A percentile compares a stretch with the other conserved stretches of the same genome.
These are phyloP conservation scores for Merops nubicus DNA, from an alignment of 2,113 vertebrate genomes.

Conservation along the genomic window DNA sequence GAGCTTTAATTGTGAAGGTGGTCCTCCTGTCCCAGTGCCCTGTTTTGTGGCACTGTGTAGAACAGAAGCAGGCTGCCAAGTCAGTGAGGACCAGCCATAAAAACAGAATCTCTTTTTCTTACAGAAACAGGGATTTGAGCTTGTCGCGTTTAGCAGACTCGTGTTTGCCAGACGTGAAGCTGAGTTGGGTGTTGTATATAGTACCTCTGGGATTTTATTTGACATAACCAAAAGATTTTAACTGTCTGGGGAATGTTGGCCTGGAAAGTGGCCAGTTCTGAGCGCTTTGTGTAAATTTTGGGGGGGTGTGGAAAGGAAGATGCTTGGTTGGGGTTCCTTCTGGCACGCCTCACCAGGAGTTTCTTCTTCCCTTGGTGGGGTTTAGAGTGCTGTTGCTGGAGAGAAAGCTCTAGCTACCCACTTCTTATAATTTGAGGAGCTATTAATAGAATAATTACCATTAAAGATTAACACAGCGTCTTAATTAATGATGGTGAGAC, in stretches of 20 bases:
- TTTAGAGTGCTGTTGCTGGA: not conserved
- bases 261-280: slow-evolving; percentile 1
- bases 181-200: not conserved
- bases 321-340: not conserved
- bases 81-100: not conserved
- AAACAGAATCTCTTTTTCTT: not conserved
- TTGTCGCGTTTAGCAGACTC: not conserved
- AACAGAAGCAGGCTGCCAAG: not conserved
- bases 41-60: not conserved
- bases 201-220: slow-evolving; percentile 21
- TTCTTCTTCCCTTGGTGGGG: not conserved
- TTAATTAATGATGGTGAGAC: not conserved
- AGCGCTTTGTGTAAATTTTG: not conserved
- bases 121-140: not conserved
- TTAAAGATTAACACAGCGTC: not conserved
- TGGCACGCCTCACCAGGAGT: rapidly evolving
- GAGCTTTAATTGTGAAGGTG: not conserved
- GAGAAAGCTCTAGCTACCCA: not conserved
- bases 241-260: not conserved
- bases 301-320: not conserved
- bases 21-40: not conserved
- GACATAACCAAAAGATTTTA: slow-evolving; percentile 19
- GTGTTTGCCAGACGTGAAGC: not conserved
- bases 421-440: not conserved
- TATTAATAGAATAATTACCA: not conserved